Conservation (phyloP, 2,113 vertebrate species). For the Hydrochoerus hydrochaeris region DNA sequence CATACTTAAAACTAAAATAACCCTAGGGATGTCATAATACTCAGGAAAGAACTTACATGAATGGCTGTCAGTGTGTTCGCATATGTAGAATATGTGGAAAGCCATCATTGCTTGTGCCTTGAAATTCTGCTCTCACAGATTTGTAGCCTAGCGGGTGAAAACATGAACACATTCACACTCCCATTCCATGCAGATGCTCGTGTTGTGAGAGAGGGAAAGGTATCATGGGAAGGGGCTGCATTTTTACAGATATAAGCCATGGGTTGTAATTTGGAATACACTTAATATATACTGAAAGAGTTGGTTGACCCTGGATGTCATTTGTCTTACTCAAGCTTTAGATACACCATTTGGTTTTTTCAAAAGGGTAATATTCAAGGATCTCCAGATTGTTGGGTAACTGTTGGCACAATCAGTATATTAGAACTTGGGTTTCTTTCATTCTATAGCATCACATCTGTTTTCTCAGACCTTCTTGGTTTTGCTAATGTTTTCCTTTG, state of each 20-base stretch:
- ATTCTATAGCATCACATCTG: background rate
- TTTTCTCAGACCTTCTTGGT: background rate
- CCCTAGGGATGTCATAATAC: background rate
- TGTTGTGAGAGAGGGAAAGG: background rate
- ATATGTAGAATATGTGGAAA: background rate
- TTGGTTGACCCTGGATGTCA: background rate
- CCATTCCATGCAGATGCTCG: background rate
- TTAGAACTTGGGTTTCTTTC: background rate
- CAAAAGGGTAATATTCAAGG: background rate
- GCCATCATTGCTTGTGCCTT: background rate
- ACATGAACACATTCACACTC: too few species aligned
- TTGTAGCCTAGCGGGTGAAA: background rate
- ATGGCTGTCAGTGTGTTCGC: background rate
- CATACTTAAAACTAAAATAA: constrained; percentile 36
- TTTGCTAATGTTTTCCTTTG: constrained; percentile 4
- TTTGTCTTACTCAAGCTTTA: background rate
- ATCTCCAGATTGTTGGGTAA: background rate
- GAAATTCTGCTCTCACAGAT: constrained; percentile 1
- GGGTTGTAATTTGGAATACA: background rate
- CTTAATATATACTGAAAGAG: background rate
- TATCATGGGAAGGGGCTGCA: background rate
- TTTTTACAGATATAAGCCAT: background rate
- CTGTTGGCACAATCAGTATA: background rate
- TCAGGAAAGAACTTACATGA: background rate
- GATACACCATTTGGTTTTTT: constrained; percentile 19